Evolutionary conservation across 2,797 vertebrate genomes (phyloP).

Genomic region (Myotis daubentonii): DNA sequence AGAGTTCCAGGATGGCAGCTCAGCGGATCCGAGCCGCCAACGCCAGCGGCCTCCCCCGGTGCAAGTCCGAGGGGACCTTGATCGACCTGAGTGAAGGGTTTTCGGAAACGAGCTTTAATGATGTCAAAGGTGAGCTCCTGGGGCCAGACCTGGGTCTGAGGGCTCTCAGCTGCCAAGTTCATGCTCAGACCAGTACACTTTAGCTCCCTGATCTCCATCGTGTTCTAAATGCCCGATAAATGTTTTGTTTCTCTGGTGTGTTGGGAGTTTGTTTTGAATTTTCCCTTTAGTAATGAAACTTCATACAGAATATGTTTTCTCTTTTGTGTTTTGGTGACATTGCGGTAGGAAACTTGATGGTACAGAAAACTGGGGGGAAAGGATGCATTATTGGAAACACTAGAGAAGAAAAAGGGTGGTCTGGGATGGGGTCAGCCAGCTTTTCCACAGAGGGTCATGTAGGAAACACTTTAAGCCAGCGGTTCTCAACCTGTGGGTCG

Average conservation of each 20-base stretch:
- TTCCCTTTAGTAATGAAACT: neutral
- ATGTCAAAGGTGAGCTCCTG: conserved; percentile 93
- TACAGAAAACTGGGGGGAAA: accelerated
- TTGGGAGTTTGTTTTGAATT: neutral
- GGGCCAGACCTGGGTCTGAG: neutral
- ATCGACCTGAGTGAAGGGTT: conserved; percentile 92
- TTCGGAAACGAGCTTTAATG: conserved; percentile 88
- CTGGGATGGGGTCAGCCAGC: neutral
- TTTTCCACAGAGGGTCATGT: neutral
- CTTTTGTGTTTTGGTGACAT: neutral
- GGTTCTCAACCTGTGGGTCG: no score
- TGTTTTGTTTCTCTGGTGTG: neutral
- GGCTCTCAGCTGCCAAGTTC: neutral
- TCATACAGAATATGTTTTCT: neutral
- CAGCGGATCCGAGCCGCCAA: conserved; percentile 94
- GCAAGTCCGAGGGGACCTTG: conserved; percentile 96
- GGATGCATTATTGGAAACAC: accelerated
- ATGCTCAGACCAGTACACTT: accelerated
- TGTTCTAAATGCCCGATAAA: accelerated
- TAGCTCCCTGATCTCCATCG: accelerated
- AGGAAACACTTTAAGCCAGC: neutral
- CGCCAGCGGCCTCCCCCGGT: conserved; percentile 92
- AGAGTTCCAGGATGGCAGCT: conserved; percentile 90
- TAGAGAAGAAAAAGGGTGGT: neutral
- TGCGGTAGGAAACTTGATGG: neutral